phyloP scores from a whole-genome alignment of 2,888 invertebrate species.

The Gymnoscelis rufifasciata region DNA sequence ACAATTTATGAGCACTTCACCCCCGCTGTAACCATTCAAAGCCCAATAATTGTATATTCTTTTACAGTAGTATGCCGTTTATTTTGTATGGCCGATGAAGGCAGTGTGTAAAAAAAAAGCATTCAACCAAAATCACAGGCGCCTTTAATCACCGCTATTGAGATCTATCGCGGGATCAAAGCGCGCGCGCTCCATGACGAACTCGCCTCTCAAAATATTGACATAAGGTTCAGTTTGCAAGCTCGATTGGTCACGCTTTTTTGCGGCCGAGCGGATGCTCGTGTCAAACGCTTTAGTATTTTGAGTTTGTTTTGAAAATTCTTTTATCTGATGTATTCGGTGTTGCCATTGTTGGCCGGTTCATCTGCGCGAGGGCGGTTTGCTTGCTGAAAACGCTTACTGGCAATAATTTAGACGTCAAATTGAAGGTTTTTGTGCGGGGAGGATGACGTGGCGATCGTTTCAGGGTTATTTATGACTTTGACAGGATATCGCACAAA shows the following conservation, averaged over 20 bases:
- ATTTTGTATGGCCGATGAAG: conserved; percentile 72
- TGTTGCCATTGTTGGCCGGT: conserved; percentile 67
- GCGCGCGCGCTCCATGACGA: conserved; percentile 58
- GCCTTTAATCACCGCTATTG: conserved; percentile 80
- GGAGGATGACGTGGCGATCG: conserved; percentile 60
- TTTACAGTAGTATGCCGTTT: conserved; percentile 78
- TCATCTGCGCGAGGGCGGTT: conserved; percentile 71
- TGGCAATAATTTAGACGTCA: conserved; percentile 80
- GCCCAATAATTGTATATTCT: conserved; percentile 79
- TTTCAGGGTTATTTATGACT: conserved; percentile 76
- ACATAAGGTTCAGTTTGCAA: conserved; percentile 59
- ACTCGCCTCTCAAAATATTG: conserved; percentile 64
- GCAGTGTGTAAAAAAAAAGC: conserved; percentile 64
- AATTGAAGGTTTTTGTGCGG: conserved; percentile 64
- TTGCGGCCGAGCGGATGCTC: conserved; percentile 76
- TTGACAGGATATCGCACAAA: conserved; percentile 63
- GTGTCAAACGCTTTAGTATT: conserved; percentile 79
- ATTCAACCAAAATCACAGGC: conserved; percentile 78
- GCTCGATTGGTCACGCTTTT: conserved; percentile 63
- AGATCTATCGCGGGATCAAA: conserved; percentile 78
- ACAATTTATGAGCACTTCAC: conserved; percentile 78
- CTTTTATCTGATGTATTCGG: conserved; percentile 78
- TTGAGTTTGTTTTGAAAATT: conserved; percentile 80
- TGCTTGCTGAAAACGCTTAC: conserved; percentile 64
- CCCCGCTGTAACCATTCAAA: conserved; percentile 78